Evolutionary conservation across 2,888 invertebrate genomes (phyloP).

Genomic region (Dryocosmus kuriphilus): DNA sequence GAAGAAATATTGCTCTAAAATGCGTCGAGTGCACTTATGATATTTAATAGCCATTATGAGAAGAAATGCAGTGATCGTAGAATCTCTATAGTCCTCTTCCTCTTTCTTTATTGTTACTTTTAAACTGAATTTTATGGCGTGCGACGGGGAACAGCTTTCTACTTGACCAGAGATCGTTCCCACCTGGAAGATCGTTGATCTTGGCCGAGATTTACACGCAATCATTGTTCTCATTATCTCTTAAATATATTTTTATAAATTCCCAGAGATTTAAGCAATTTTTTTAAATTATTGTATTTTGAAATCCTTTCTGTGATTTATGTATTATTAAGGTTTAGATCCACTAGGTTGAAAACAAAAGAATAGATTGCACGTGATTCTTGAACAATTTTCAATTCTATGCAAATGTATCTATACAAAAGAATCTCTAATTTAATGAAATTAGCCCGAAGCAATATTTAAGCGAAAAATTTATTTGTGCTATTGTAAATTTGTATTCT

Average conservation of each 20-base stretch:
- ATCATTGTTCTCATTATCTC: constrained; percentile 34
- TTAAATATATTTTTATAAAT: not conserved
- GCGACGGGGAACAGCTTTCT: constrained; percentile 60
- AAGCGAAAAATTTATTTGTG: not conserved
- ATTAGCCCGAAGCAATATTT: not conserved
- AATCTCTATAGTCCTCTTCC: constrained; percentile 43
- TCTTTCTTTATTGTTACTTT: constrained; percentile 7
- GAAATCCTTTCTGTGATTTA: not conserved
- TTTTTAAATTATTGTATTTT: not conserved
- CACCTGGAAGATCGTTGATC: constrained; percentile 60
- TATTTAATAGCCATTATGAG: constrained; percentile 6
- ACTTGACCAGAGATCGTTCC: constrained; percentile 59
- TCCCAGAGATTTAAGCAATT: no score
- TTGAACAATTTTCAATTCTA: not conserved
- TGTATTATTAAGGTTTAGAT: not conserved
- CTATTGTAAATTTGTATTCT: not conserved
- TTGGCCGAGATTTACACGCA: constrained; percentile 60
- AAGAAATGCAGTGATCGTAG: constrained; percentile 10
- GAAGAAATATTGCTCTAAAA: constrained; percentile 27
- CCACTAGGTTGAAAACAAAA: not conserved
- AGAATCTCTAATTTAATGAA: not conserved
- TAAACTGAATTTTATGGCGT: constrained; percentile 43
- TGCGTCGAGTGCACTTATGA: constrained; percentile 7
- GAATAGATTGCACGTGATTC: not conserved
- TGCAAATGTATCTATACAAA: not conserved